Percentiles rank a stretch among this genome's conserved stretches.
phyloP scores from a whole-genome alignment of 2,797 vertebrate genomes.

The Fundulus diaphanus region DNA sequence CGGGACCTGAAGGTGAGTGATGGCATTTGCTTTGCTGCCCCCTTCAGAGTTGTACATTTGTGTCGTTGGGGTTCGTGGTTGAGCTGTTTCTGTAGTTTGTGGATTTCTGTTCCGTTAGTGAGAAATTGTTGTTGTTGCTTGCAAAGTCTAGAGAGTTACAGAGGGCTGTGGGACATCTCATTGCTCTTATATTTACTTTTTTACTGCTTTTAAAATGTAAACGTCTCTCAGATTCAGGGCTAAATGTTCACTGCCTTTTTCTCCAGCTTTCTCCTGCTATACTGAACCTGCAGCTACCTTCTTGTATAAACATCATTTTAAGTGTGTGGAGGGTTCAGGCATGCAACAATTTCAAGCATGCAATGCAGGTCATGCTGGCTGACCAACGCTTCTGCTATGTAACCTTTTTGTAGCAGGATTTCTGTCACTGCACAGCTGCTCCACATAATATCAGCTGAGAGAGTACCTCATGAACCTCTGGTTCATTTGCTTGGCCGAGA shows the following conservation, averaged over 20 bases:
- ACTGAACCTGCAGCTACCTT: slow-evolving; percentile 23
- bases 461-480: slow-evolving; percentile 38
- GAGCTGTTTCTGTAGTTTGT: slow-evolving; percentile 44
- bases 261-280: background rate
- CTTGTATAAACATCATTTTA: slow-evolving; percentile 33
- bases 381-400: slow-evolving; percentile 23
- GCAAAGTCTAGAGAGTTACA: background rate
- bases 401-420: slow-evolving; percentile 35
- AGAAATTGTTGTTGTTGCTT: slow-evolving; percentile 31
- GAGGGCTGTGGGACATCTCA: slow-evolving; percentile 5
- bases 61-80: slow-evolving; percentile 10
- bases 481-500: slow-evolving; percentile 19
- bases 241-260: slow-evolving; percentile 16
- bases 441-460: slow-evolving; percentile 19
- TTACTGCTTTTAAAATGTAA: background rate
- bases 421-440: slow-evolving; percentile 6
- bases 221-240: background rate
- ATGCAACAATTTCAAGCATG: slow-evolving; percentile 9
- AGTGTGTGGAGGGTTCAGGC: slow-evolving; percentile 23
- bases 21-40: slow-evolving; percentile 50
- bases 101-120: slow-evolving; percentile 9
- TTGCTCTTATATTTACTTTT: background rate
- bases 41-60: slow-evolving; percentile 30
- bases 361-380: slow-evolving; percentile 7
- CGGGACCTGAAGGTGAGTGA: slow-evolving; percentile 86